Evolutionary conservation across 2,113 vertebrate species (phyloP).

Genomic region (Boulengeromyrus knoepffleri): DNA sequence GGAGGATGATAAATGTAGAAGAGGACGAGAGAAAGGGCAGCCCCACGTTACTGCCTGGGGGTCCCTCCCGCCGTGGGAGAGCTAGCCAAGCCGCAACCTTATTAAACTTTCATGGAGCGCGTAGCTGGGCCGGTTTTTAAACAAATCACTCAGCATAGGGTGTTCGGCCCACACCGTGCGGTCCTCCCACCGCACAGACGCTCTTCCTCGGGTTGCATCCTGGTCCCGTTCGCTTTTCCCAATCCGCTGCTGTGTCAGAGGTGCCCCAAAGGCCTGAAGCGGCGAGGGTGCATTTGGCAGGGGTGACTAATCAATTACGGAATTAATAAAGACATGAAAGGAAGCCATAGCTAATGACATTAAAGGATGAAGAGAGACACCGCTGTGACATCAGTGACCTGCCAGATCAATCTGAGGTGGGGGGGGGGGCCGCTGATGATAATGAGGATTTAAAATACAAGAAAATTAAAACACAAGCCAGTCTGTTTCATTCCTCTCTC

Average conservation of each 20-base stretch:
- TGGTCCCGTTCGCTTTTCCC: neutral
- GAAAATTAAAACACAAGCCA: neutral
- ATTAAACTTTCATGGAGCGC: neutral
- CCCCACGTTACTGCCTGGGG: neutral
- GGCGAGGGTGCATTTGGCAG: neutral
- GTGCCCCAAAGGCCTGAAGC: neutral
- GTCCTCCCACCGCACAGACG: neutral
- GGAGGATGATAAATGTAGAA: neutral
- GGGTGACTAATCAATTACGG: neutral
- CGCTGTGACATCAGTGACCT: neutral
- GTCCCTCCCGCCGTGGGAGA: neutral
- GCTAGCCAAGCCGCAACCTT: neutral
- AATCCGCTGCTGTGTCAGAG: neutral
- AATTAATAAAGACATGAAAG: neutral
- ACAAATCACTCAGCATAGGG: neutral
- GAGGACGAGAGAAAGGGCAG: neutral
- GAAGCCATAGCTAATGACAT: neutral
- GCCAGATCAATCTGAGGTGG: neutral
- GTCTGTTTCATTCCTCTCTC: neutral
- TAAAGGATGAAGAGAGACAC: neutral
- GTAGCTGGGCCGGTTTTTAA: neutral
- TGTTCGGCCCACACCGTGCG: neutral
- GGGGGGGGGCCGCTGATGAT: neutral
- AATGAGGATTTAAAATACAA: neutral
- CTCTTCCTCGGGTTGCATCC: neutral